phyloP scores from a whole-genome alignment of 2,113 vertebrate species.

The Narcine bancroftii region DNA sequence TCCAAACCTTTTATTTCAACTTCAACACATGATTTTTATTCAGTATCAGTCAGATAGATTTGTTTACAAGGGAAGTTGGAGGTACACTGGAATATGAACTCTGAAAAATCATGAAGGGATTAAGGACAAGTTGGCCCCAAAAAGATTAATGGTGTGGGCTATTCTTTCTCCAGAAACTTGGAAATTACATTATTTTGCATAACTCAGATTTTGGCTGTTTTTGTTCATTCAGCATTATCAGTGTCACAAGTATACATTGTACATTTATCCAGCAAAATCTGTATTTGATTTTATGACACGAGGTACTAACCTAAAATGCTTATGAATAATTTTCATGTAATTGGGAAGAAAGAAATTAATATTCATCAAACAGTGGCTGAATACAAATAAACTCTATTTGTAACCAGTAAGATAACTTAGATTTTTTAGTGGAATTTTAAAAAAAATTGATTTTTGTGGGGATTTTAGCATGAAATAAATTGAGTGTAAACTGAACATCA shows the following conservation, averaged over 20 bases:
- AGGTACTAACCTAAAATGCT: background rate
- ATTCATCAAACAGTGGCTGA: background rate
- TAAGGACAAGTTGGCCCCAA: too few relatives aligned
- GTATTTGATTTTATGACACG: background rate
- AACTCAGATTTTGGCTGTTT: background rate
- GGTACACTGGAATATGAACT: too few relatives aligned
- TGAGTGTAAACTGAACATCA: background rate
- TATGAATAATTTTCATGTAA: background rate
- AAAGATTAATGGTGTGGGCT: too few relatives aligned
- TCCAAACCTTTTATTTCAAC: background rate
- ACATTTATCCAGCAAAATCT: background rate
- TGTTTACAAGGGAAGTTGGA: too few relatives aligned
- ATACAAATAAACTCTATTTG: background rate
- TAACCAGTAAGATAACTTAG: too few relatives aligned
- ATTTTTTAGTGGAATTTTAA: background rate
- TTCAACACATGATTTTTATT: background rate
- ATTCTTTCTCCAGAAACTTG: too few relatives aligned
- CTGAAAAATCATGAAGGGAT: too few relatives aligned
- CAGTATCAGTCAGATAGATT: background rate
- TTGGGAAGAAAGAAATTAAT: background rate
- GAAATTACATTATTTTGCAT: background rate
- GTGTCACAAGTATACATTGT: background rate
- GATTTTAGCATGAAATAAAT: background rate
- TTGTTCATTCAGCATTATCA: background rate
- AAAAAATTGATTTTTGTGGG: background rate